Conservation (phyloP, 2,797 vertebrate genomes). For the Apodemus agrarius region DNA sequence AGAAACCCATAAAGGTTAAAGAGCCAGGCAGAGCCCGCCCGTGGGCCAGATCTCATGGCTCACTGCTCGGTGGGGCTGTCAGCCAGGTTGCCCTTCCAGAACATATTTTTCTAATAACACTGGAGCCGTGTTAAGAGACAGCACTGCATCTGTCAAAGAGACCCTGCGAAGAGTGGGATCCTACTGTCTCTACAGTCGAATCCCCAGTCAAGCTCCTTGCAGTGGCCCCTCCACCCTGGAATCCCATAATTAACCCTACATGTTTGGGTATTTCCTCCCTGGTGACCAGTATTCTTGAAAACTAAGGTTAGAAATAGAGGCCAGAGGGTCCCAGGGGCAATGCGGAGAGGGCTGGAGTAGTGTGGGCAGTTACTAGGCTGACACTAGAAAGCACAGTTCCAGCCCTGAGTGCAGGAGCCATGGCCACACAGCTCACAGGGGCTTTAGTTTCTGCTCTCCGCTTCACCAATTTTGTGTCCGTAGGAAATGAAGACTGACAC, state of each 20-base stretch:
- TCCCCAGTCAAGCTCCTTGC: background rate
- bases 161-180: background rate
- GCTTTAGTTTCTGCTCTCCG: background rate
- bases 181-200: background rate
- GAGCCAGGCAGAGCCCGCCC: background rate
- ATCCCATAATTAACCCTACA: background rate
- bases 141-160: background rate
- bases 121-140: background rate
- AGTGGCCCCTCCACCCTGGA: background rate
- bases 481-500: background rate
- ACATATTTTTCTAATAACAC: background rate
- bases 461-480: background rate
- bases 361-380: no score
- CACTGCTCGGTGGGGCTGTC: background rate
- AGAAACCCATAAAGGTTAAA: background rate
- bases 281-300: background rate
- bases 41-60: background rate
- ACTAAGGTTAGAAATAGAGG: constrained; percentile 49
- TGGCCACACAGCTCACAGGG: background rate
- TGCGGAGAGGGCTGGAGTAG: background rate
- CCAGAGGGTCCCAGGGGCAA: background rate
- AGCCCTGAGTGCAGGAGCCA: background rate
- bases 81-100: background rate
- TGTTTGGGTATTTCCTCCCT: background rate
- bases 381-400: background rate